Evolutionary conservation across 2,888 invertebrate genomes (phyloP), one percentile per base, ranked within the genome.

Genomic region (Ferrisia virgata): DNA sequence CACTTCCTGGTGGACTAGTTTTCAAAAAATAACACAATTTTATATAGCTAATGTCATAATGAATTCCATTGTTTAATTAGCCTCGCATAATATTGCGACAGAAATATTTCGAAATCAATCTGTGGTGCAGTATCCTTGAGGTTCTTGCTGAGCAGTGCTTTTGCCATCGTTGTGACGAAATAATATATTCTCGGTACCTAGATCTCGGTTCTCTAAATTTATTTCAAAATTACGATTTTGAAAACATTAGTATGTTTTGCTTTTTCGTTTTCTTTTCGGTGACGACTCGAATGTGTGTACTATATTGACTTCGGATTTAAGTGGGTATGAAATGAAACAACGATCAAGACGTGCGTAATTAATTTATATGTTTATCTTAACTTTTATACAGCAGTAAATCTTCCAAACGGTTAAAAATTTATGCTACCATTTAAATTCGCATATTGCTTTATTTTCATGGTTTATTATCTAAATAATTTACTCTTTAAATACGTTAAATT

Each of bases 341-440:
- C 72, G 33, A 72, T 72, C 33, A 72, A 33, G 72, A 72, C 72
- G n/a, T 36, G 39, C 39, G 28, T 72, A 72, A 72, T 72, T 72
- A 72, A 72, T 72, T 72, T 72, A 72, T 72, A 72, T 72, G 72
- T 72, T 72, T 72, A 72, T 64, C 31, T 72, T 33, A 72, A 72
- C n/a, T 33, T 72, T 72, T 72, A 72, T 72, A 33, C 33, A 8
- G 72, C 25, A n/a, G 33, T 72, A 72, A 72, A 72, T 72, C 72
- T 72, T 72, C 33, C 15, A 33, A 72, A 33, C 33, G 13, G 72
- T 72, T 72, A 33, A 72, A 72, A 33, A 6, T 72, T 72, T 72
- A 18, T 25, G 33, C 33, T 72, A 72, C 72, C 72, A 33, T 33
- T 33, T 72, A 72, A 72, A 33, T 72, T 72, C 72, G 11, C 72